phyloP scores from a whole-genome alignment of 2,113 vertebrate species.

The Macquaria ambigua region DNA sequence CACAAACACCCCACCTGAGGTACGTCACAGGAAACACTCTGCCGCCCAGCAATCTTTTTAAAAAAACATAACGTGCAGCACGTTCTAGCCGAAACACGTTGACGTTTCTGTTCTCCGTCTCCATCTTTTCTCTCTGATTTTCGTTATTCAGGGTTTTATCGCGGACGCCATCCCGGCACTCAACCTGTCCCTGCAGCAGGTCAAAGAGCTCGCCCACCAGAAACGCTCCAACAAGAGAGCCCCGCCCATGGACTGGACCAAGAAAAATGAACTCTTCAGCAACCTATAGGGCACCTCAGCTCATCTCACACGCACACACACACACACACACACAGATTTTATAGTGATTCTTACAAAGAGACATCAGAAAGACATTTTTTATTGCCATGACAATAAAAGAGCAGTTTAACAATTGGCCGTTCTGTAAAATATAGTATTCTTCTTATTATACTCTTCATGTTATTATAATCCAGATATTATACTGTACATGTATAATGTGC shows the following conservation, averaged over 20 bases:
- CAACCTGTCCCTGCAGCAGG: conserved; percentile 91
- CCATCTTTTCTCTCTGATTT: neutral
- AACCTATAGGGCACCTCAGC: conserved; percentile 87
- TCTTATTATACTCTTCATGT: conserved; percentile 60
- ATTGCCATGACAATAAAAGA: conserved; percentile 29
- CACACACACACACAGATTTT: conserved; percentile 22
- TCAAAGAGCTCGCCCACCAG: conserved; percentile 94
- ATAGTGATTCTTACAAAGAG: conserved; percentile 23
- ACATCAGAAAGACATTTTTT: conserved; percentile 29
- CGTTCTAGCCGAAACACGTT: neutral
- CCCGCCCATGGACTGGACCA: conserved; percentile 99
- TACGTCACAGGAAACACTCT: conserved; percentile 19
- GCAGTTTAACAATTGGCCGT: conserved; percentile 26
- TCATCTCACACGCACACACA: conserved; percentile 30
- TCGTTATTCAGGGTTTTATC: conserved; percentile 52
- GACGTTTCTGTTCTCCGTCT: neutral
- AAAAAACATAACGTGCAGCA: neutral
- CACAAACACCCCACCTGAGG: conserved; percentile 77
- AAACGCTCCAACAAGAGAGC: conserved; percentile 95
- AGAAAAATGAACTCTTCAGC: conserved; percentile 98
- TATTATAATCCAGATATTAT: conserved; percentile 71
- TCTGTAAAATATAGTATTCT: conserved; percentile 64
- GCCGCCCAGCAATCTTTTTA: neutral
- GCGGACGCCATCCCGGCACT: conserved; percentile 86
- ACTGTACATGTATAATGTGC: conserved; percentile 57